Base-by-base conservation (phyloP, 2,888 invertebrate species). In the Lasiommata megera region DNA sequence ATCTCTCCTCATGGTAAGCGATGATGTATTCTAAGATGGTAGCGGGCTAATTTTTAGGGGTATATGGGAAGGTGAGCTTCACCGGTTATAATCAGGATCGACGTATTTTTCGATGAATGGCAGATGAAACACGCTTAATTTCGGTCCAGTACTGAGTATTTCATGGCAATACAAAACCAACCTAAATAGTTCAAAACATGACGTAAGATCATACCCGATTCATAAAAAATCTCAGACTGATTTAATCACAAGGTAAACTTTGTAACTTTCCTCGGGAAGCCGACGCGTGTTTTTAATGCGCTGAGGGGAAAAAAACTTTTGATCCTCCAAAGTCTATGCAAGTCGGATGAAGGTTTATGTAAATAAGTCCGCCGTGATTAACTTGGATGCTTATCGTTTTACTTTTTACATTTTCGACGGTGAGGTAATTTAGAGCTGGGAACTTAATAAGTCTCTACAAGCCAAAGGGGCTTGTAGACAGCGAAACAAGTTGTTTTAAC, bases 291-390 rank as follows among this genome's bases (percentile, higher is more conserved):
- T 52, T 18, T 51, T 63, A 56, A 50, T 58, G 67, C 69, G 63
- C 51, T 14, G 46, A 46, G 46, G 61, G 71, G 16, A 9, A 36
- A 41, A 56, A 57, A 84, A 80, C 71, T 81, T 84, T 80, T 76
- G 71, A 77, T 74, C 75, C 71, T 70, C 71, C 69, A 29, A 44
- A 28, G 8, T 28, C 28, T 44, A 76, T 74, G 71, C 72, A 77
- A 80, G 72, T 77, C 73, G 74, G 74, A 77, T 80, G 80, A 77
- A 81, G 79, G 84, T 81, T 86, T 87, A 88, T 88, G 88, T 84
- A 87, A 88, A 88, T 85, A 78, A 75, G 79, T 52, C 52, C 66
- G 79, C 76, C 84, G 82, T 87, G 85, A 88, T 88, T 83, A 85
- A 87, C 84, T 86, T 74, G 67, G 52, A 56, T 52, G 58, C 55